Evolutionary conservation across 1,140 invertebrate genomes (phyloP), one percentile per base, ranked within the genome.

Genomic region (Apocrypta bakeri): DNA sequence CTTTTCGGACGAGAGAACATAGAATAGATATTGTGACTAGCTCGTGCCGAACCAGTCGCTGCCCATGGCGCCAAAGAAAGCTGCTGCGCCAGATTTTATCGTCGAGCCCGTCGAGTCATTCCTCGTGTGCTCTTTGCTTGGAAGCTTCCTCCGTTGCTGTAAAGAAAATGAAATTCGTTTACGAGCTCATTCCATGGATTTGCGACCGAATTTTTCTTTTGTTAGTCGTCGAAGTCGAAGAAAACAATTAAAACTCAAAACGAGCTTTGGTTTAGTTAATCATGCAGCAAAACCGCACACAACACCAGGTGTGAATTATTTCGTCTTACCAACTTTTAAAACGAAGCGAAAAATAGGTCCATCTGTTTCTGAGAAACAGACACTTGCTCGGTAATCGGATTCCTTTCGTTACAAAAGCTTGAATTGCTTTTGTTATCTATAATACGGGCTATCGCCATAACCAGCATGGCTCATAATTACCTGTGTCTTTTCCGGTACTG

Each of bases 61-160:
- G 4, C 95, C 95, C 94, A 96, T 95, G 2, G 94, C 95, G 37
- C 95, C 95, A 87, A 96, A 96, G 90, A 96, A 95, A 0, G 95
- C 95, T 0, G 95, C 95, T 7, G 95, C 95, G 56, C 95, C 94
- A 42, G 95, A 95, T 82, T 95, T 93, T 17, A 95, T 93, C 0
- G 91, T 90, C 3, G 91, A 88, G n/a, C 91, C 90, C 1, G 90
- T 87, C 1, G 90, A 91, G 77, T 92, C 91, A 69, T 33, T 90
- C 71, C 87, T 90, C 0, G 83, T 82, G n/a, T 88, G 88, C 25
- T 91, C 90, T 75, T 92, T 92, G 0, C 72, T 56, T 0, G 87
- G 29, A 14, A 80, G 91, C 77, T 85, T 87, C 75, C 91, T 91
- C 11, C 48, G 48, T 14, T 90, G 87, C 87, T 90, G 81, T 27